Evolutionary conservation across 2,113 vertebrate genomes (phyloP), one percentile per base, ranked within the genome.

Genomic region (Camelus dromedarius): DNA sequence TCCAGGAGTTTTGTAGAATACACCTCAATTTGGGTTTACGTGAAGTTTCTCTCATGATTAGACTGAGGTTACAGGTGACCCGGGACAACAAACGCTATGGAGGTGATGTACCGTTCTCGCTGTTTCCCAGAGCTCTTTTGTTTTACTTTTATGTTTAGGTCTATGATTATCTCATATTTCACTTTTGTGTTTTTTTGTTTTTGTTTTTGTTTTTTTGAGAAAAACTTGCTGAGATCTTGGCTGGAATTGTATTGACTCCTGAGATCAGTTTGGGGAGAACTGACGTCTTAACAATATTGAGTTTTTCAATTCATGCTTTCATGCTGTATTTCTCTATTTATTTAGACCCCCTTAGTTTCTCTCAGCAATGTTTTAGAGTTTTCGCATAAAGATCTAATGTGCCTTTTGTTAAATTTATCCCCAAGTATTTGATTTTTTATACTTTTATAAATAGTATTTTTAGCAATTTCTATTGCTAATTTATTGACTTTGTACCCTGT

Each of bases 171-270:
- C 50, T 67, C 35, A 48, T 16, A 56, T 58, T 64, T 22, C 69
- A 52, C 19, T 80, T 94, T 87, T 91, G 6, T 64, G 3, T 20
- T 20, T 66, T 83, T 83, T 85, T 8, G 67, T 89, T 73, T 89
- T 91, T 91, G 67, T 8, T 73, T 89, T 73, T 89, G 35, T 8
- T 73, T 89, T 73, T 89, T 91, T 91, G 67, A 69, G 10, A 75
- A 75, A 88, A 75, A 3, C 3, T 14, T 91, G 22, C 58, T 58
- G 22, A 24, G 28, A 52, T 46, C 62, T 93, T 52, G 19, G 35
- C 35, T 93, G 54, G n/a, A 42, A 72, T 48, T 50, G 8, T 83
- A 3, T 82, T 62, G 8, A 48, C 30, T 69, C 50, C 91, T 89
- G 60, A 70, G 54, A 67, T 86, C 8, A 62, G 0, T 62, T 60